A percentile compares a stretch with the other conserved stretches of the same genome.
Evolutionary conservation across 2,888 invertebrate species (phyloP).

Genomic region (Tetragnatha montana): DNA sequence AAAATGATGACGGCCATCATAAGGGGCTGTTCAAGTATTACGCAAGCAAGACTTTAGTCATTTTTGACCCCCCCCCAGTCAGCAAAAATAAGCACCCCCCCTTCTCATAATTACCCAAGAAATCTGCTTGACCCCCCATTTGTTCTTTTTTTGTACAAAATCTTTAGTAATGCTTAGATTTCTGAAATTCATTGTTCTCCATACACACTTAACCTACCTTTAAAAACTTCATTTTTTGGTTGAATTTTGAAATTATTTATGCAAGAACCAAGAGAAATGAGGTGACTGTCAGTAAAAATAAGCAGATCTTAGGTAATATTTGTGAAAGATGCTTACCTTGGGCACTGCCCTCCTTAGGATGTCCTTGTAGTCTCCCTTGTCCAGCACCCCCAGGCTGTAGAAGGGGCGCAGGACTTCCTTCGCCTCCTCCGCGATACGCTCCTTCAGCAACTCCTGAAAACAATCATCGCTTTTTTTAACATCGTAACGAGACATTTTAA

Average conservation of each 20-base stretch:
- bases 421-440: constrained; percentile 52
- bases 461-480: constrained; percentile 20
- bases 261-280: neutral
- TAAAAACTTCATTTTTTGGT: too few relatives aligned
- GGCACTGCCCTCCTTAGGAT: constrained; percentile 61
- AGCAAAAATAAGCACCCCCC: neutral
- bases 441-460: constrained; percentile 29
- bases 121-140: neutral
- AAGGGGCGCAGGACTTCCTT: constrained; percentile 54
- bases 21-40: too few relatives aligned
- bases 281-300: neutral
- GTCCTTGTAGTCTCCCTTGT: constrained; percentile 61
- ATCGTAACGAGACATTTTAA: neutral
- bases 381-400: constrained; percentile 33
- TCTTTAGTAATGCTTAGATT: too few relatives aligned
- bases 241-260: too few relatives aligned
- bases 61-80: too few relatives aligned
- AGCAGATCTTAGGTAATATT: neutral
- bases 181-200: too few relatives aligned
- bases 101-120: neutral
- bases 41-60: too few relatives aligned
- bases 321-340: constrained; percentile 35
- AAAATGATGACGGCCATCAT: too few relatives aligned
- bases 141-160: neutral
- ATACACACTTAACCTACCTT: too few relatives aligned